Evolutionary conservation across 2,888 invertebrate genomes (phyloP).

Genomic region (Scrobipalpa atriplicella): DNA sequence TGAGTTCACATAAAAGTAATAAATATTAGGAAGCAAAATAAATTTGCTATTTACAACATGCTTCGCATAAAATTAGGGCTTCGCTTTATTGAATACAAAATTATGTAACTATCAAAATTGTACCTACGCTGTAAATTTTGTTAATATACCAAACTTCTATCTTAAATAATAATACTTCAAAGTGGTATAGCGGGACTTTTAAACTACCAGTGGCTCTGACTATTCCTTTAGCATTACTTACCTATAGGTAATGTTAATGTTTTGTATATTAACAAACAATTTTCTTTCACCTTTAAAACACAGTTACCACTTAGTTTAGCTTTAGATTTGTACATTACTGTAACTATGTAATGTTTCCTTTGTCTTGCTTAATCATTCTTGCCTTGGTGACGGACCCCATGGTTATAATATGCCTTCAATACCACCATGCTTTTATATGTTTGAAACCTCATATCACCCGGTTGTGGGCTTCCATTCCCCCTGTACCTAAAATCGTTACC

Average conservation of each 20-base stretch:
- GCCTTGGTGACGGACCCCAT: constrained; percentile 78
- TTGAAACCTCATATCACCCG: constrained; percentile 41
- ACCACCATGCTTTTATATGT: constrained; percentile 57
- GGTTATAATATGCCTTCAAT: constrained; percentile 36
- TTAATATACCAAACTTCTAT: constrained; percentile 44
- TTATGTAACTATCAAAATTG: constrained; percentile 38
- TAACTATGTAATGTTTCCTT: constrained; percentile 67
- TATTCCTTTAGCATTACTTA: not conserved
- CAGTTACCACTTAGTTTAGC: constrained; percentile 39
- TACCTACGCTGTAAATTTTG: constrained; percentile 27
- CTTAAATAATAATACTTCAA: too few relatives aligned
- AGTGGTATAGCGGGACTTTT: too few relatives aligned
- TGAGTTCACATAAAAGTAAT: constrained; percentile 21
- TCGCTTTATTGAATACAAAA: constrained; percentile 51
- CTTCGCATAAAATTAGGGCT: constrained; percentile 45
- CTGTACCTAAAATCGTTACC: not conserved
- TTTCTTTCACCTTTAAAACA: constrained; percentile 33
- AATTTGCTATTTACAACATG: constrained; percentile 15
- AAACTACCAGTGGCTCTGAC: too few relatives aligned
- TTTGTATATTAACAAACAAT: constrained; percentile 35
- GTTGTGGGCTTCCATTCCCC: constrained; percentile 33
- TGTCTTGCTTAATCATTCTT: constrained; percentile 81
- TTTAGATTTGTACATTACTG: constrained; percentile 41
- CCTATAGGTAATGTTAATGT: not conserved
- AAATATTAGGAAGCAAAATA: constrained; percentile 9